Base-by-base conservation (phyloP, 2,113 vertebrate genomes). In the Bubo scandiacus region DNA sequence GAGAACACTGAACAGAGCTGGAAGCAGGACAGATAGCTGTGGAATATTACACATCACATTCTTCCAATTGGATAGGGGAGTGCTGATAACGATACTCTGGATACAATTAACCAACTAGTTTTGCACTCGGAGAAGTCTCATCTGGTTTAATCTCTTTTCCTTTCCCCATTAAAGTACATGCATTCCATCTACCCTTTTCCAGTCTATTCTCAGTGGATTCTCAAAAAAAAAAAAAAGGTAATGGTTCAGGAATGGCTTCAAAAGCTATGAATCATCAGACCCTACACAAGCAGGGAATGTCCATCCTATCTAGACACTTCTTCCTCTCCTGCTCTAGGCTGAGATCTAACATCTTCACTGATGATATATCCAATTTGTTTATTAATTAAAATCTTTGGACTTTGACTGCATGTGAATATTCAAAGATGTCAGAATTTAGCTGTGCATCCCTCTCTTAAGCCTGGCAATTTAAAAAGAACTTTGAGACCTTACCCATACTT, bases 1-100 rank as follows among this genome's bases (percentile, higher is more conserved):
- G 77, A 85, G 61, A 94, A 27, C 72, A 81, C 0, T 23, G 77
- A 92, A 29, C 77, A 94, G 95, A 81, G 77, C 52, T 96, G 95
- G 89, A 81, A 96, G 68, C 67, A 81, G 89, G 81, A 95, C 94
- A 96, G 91, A 91, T 45, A 84, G 77, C 87, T 89, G 81, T 63
- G 93, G 73, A 92, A 91, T 68, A 95, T 92, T 95, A 95, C 29
- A 9, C 55, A 91, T 86, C 86, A 65, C 75, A 70, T 94, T 91
- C 83, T 89, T 96, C 86, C 93, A 91, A 14, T 2, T 75, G 91
- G 78, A 81, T 57, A 85, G 81, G 78, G 65, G 59, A 95, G 90
- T 43, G 62, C 43, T 75, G 94, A 94, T 96, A 96, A 95, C 38
- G 13, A 79, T 59, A 52, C 68, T 85, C 19, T 34, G 73, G 86